Conservation (phyloP, 2,888 invertebrate genomes). For the Drosophila kanekoi region DNA sequence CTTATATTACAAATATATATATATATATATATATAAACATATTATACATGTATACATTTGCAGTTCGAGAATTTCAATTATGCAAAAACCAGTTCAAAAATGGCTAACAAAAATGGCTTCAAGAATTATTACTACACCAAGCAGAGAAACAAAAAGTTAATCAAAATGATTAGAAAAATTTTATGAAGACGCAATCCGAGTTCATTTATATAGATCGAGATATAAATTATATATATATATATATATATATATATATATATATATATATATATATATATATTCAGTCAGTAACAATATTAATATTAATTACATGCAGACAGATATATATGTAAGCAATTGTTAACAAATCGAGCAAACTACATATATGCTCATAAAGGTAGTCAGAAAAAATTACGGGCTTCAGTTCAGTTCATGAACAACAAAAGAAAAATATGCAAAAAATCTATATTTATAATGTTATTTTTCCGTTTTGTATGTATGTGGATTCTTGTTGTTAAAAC, state of each 20-base stretch:
- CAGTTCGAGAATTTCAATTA: constrained; percentile 71
- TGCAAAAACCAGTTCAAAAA: constrained; percentile 47
- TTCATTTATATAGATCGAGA: constrained; percentile 20
- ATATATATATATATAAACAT: constrained; percentile 34
- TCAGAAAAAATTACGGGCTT: constrained; percentile 49
- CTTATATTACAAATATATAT: constrained; percentile 42
- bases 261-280: neutral
- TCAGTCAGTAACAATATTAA: constrained; percentile 25
- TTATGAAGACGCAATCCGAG: constrained; percentile 46
- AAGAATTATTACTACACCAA: constrained; percentile 51
- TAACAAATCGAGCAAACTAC: constrained; percentile 41
- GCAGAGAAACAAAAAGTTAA: constrained; percentile 62
- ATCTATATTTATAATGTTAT: constrained; percentile 29
- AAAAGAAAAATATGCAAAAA: constrained; percentile 27
- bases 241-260: neutral
- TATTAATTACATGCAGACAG: constrained; percentile 5
- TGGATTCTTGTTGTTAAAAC: constrained; percentile 40
- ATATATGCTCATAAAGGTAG: constrained; percentile 34
- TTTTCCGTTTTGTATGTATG: constrained; percentile 29
- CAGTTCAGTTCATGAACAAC: constrained; percentile 46
- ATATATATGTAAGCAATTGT: constrained; percentile 59
- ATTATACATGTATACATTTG: constrained; percentile 43
- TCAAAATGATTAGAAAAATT: constrained; percentile 67
- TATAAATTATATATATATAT: neutral
- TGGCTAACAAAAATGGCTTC: constrained; percentile 46